Conservation (phyloP, 2,113 vertebrate species). For the Eudyptes chrysolophus region DNA sequence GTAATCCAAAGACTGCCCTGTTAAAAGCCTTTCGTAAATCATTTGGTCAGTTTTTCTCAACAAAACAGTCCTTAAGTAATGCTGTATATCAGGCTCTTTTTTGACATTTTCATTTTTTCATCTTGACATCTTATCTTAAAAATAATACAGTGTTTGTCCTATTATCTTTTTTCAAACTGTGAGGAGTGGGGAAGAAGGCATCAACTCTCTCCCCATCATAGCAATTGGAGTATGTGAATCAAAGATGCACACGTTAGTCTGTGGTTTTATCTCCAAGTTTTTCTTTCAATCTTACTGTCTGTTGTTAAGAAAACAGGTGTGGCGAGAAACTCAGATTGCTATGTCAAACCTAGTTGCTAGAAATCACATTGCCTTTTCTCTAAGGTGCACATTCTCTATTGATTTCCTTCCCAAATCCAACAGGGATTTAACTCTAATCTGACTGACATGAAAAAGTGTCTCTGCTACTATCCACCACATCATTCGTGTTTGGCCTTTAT, state of each 20-base stretch:
- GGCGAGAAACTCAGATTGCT: background rate
- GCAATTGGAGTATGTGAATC: conserved; percentile 10
- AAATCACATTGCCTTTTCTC: background rate
- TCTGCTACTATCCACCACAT: background rate
- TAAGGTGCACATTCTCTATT: background rate
- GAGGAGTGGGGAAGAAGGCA: background rate
- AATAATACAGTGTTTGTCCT: conserved; percentile 71
- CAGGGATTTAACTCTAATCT: background rate
- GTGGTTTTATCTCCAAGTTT: background rate
- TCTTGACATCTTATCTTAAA: conserved; percentile 76
- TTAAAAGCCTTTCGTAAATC: conserved; percentile 80
- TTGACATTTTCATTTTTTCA: conserved; percentile 79
- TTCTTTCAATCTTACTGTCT: background rate
- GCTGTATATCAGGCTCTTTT: conserved; percentile 73
- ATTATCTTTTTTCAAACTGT: conserved; percentile 67
- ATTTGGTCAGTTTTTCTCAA: conserved; percentile 75
- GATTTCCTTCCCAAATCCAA: background rate
- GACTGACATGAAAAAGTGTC: background rate
- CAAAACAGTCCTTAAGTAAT: conserved; percentile 75
- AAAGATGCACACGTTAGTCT: background rate
- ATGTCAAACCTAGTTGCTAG: background rate
- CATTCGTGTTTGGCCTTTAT: background rate
- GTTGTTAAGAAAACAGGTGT: background rate
- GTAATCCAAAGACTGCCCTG: conserved; percentile 71
- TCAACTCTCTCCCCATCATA: background rate